Evolutionary conservation across 2,797 vertebrate species (phyloP).

Genomic region (Pangasius sanitwongsei): DNA sequence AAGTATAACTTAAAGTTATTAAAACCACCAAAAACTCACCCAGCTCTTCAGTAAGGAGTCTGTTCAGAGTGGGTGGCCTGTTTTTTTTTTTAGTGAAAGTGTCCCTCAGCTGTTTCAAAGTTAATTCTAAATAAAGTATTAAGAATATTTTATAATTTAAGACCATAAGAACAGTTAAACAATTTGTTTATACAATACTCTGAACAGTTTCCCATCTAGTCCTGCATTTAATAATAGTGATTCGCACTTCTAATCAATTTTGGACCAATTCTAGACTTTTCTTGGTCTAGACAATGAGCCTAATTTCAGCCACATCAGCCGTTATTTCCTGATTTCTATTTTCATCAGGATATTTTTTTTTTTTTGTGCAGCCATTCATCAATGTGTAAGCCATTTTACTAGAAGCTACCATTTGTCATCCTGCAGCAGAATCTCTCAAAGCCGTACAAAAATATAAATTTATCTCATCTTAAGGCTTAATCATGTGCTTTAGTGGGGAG

Average conservation of each 20-base stretch:
- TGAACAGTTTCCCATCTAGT: background rate
- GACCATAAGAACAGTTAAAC: background rate
- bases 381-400: constrained; percentile 20
- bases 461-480: constrained; percentile 43
- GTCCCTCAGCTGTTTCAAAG: background rate
- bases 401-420: constrained; percentile 60
- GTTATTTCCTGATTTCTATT: constrained; percentile 4
- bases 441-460: constrained; percentile 36
- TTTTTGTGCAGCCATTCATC: constrained; percentile 24
- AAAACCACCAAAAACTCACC: constrained; percentile 18
- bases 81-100: background rate
- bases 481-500: constrained; percentile 36
- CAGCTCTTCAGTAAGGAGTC: constrained; percentile 1
- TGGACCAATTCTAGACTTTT: background rate
- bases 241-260: background rate
- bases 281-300: background rate
- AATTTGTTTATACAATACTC: background rate
- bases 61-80: background rate
- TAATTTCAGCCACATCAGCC: background rate
- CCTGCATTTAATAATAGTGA: background rate
- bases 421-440: constrained; percentile 33
- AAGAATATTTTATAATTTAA: background rate
- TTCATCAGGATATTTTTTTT: background rate
- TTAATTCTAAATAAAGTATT: background rate
- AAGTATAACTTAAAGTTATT: constrained; percentile 6